Conservation (phyloP, 2,113 vertebrate species). For the Onychorhynchus coronatus region DNA sequence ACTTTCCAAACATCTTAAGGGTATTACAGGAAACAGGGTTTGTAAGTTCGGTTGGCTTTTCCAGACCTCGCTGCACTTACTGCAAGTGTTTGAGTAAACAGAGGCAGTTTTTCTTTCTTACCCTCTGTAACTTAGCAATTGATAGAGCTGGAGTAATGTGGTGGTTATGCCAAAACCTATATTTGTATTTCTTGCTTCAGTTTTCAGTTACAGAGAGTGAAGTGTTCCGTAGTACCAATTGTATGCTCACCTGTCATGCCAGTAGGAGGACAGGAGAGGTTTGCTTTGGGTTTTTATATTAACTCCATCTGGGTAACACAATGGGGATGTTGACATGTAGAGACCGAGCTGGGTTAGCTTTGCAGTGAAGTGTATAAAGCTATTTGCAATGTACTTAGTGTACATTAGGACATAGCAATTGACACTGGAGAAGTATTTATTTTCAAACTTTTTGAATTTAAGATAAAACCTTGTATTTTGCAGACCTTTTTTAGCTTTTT, state of each 20-base stretch:
- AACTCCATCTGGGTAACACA: not conserved
- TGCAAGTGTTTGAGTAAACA: not conserved
- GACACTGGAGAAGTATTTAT: not conserved
- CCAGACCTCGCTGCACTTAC: not conserved
- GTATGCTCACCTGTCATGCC: not conserved
- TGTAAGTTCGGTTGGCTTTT: not conserved
- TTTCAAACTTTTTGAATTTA: not conserved
- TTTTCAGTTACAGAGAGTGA: not conserved
- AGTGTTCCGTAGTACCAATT: not conserved
- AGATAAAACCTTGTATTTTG: not conserved
- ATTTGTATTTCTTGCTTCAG: not conserved
- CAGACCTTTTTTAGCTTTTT: not conserved
- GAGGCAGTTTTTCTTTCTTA: not conserved
- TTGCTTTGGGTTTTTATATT: constrained; percentile 5
- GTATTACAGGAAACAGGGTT: not conserved
- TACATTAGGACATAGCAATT: not conserved
- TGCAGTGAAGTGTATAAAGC: not conserved
- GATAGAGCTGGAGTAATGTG: not conserved
- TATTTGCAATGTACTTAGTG: not conserved
- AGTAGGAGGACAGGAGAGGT: not conserved
- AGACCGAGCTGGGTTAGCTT: not conserved
- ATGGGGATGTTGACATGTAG: not conserved
- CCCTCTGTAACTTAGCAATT: not conserved
- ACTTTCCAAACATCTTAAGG: not conserved
- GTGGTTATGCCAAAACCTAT: not conserved